Percentiles rank a stretch among this genome's conserved stretches.
Conservation (phyloP, 92 coral and sea anemone species). For the Porites cylindrica region DNA sequence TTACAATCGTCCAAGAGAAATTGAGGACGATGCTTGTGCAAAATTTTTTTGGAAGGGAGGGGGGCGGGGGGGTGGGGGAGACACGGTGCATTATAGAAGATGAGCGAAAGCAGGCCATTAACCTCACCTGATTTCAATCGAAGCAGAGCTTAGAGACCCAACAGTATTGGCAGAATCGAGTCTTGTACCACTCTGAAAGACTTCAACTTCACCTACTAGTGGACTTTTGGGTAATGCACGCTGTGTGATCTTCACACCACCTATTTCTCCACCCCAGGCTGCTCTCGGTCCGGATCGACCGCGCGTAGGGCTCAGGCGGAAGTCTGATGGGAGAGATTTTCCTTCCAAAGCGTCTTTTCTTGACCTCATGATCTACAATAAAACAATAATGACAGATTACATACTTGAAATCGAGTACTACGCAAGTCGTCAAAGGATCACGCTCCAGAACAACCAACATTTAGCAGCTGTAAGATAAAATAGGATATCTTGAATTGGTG, state of each 20-base stretch:
- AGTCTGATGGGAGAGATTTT: conserved; percentile 89
- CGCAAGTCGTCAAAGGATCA: too few relatives aligned
- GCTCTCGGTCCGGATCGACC: conserved; percentile 96
- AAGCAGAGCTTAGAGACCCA: conserved; percentile 65
- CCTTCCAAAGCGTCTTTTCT: conserved; percentile 95
- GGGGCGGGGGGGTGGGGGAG: too few relatives aligned
- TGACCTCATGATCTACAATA: conserved; percentile 83
- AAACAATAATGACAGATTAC: background rate
- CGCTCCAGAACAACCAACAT: too few relatives aligned
- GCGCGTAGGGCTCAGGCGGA: conserved; percentile 94
- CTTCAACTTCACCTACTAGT: conserved; percentile 29
- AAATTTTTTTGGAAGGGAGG: too few relatives aligned
- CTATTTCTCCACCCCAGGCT: conserved; percentile 99
- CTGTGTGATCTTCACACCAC: conserved; percentile 77
- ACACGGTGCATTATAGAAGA: too few relatives aligned
- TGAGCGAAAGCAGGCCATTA: background rate
- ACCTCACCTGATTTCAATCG: conserved; percentile 68
- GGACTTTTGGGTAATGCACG: conserved; percentile 40
- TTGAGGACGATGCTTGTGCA: too few relatives aligned
- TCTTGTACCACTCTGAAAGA: conserved; percentile 43
- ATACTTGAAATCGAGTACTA: background rate
- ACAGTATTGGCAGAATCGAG: conserved; percentile 81
- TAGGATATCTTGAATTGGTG: background rate
- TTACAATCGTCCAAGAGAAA: too few relatives aligned
- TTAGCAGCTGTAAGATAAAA: too few relatives aligned